Evolutionary conservation across 2,113 vertebrate genomes (phyloP).

Genomic region (Plectropomus leopardus): DNA sequence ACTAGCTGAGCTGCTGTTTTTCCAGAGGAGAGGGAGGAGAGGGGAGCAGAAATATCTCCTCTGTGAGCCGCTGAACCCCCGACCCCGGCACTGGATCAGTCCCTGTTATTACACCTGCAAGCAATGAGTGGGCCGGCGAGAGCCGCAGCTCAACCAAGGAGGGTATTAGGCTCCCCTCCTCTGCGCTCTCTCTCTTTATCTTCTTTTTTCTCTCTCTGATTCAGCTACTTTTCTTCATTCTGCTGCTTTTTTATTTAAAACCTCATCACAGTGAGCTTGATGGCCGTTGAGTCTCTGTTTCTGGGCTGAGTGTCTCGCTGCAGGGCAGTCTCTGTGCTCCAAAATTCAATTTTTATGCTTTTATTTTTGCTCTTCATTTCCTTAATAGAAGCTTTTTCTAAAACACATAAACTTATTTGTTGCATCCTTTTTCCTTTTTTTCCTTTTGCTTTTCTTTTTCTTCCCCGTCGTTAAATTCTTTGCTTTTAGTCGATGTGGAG

Average conservation of each 20-base stretch:
- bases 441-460: background rate
- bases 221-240: background rate
- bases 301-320: background rate
- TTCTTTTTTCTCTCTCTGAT: background rate
- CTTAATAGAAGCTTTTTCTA: background rate
- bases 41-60: conserved; percentile 23
- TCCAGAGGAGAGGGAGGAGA: conserved; percentile 29
- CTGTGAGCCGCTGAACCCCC: conserved; percentile 37
- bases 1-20: conserved; percentile 43
- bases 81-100: conserved; percentile 47
- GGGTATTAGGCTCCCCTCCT: conserved; percentile 13
- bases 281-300: conserved; percentile 2
- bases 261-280: conserved; percentile 12
- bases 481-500: background rate
- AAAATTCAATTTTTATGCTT: conserved; percentile 4
- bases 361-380: background rate
- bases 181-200: conserved; percentile 16
- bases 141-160: conserved; percentile 10
- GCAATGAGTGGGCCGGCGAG: conserved; percentile 65
- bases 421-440: background rate
- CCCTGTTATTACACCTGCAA: conserved; percentile 80
- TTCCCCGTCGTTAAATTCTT: background rate
- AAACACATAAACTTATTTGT: background rate
- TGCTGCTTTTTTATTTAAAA: conserved; percentile 34
- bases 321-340: background rate